Conservation (phyloP, 2,888 invertebrate species). For the Steinernema hermaphroditum region DNA sequence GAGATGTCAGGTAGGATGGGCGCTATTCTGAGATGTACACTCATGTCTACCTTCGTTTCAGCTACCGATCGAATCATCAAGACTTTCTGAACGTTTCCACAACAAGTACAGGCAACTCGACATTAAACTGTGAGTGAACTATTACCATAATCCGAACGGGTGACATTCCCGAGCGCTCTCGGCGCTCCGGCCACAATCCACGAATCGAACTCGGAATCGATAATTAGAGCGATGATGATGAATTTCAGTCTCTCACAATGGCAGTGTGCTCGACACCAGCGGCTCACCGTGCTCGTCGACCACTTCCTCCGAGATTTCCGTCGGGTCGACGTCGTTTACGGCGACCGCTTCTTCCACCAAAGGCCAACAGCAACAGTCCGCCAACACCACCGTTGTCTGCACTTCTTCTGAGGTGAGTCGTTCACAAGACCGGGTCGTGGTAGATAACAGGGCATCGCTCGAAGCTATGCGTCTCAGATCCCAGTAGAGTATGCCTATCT, state of each 20-base stretch:
- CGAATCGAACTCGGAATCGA: constrained; percentile 21
- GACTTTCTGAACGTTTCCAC: constrained; percentile 19
- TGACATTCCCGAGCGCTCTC: not conserved
- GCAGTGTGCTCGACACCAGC: constrained; percentile 21
- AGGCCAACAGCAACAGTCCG: not conserved
- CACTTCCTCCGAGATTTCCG: constrained; percentile 24
- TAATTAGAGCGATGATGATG: constrained; percentile 14
- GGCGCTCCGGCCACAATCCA: not conserved
- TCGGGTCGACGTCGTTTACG: constrained; percentile 6
- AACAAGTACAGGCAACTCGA: not conserved
- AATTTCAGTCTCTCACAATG: constrained; percentile 28
- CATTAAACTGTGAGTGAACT: not conserved
- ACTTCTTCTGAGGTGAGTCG: not conserved
- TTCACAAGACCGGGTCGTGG: too few species aligned
- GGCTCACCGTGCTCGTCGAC: constrained; percentile 25
- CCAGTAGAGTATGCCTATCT: too few species aligned
- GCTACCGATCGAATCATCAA: not conserved
- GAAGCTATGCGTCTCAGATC: too few species aligned
- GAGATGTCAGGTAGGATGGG: not conserved
- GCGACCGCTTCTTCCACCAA: not conserved
- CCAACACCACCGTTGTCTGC: not conserved
- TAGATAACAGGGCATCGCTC: too few species aligned
- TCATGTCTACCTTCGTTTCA: not conserved
- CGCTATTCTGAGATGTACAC: not conserved
- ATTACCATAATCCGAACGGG: constrained; percentile 8